phyloP scores from a whole-genome alignment of 2,888 invertebrate genomes.

The Mesorhabditis sp. region DNA sequence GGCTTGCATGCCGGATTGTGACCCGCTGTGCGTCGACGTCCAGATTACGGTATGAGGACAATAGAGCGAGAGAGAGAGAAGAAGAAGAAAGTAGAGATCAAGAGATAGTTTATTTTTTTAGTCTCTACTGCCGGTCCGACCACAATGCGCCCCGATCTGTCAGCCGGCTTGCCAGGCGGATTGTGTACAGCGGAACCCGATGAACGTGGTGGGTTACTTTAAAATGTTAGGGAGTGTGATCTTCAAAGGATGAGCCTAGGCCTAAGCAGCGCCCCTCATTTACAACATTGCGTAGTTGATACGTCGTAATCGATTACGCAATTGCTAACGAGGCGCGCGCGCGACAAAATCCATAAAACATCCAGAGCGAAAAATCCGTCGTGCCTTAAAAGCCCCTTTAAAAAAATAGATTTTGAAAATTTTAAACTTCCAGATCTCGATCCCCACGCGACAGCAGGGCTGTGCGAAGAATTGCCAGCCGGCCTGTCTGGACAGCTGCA shows the following conservation, averaged over 20 bases:
- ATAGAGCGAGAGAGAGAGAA: neutral
- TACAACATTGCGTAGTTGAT: too few species aligned
- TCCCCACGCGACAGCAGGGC: neutral
- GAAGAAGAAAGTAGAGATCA: neutral
- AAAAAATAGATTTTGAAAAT: neutral
- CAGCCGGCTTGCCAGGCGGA: neutral
- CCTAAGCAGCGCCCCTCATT: too few species aligned
- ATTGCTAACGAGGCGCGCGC: too few species aligned
- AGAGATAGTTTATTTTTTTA: neutral
- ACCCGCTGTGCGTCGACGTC: neutral
- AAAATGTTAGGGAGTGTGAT: too few species aligned
- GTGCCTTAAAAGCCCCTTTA: too few species aligned
- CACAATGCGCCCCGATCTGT: conserved; percentile 1
- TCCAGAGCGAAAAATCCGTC: too few species aligned
- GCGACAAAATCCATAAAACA: too few species aligned
- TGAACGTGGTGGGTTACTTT: neutral
- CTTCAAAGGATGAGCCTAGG: too few species aligned
- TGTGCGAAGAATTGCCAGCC: conserved; percentile 36
- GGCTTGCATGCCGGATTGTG: neutral
- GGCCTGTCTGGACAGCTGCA: conserved; percentile 26
- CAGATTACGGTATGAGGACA: neutral
- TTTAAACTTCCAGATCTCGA: neutral
- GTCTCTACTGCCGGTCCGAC: neutral
- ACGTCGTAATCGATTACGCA: too few species aligned
- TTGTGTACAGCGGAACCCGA: neutral